These are phyloP conservation scores for Pasiphila rectangulata DNA, from an alignment of 2,888 invertebrate genomes.

Conservation along the genomic window DNA sequence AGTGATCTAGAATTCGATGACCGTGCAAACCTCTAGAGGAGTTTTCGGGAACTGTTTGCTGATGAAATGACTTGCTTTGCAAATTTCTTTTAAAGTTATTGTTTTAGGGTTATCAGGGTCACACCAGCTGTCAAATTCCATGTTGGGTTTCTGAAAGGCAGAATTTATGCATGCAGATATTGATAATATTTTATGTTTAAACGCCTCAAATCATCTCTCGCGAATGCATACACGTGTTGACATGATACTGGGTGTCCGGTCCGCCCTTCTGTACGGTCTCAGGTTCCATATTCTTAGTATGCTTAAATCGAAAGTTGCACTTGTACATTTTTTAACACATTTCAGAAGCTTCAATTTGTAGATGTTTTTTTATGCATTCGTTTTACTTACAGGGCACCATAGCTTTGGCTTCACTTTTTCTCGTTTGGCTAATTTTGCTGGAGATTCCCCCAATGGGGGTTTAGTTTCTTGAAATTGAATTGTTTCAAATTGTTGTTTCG, in stretches of 20 bases:
- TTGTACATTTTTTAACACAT: no score
- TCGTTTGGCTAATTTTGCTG: constrained; percentile 47
- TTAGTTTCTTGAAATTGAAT: constrained; percentile 16
- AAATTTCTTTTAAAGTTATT: constrained; percentile 78
- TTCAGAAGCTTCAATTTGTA: no score
- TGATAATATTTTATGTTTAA: no score
- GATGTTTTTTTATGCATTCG: no score
- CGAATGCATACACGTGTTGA: no score
- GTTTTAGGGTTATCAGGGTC: constrained; percentile 53
- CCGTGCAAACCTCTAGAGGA: constrained; percentile 30
- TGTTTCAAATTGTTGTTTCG: constrained; percentile 10
- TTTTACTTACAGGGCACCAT: constrained; percentile 46
- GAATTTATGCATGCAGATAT: no score
- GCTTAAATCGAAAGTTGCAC: no score
- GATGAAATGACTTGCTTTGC: constrained; percentile 80
- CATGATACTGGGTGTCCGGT: no score
- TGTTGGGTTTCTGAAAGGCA: constrained; percentile 40
- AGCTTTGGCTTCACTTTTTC: constrained; percentile 29
- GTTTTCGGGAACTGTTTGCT: constrained; percentile 73
- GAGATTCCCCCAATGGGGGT: constrained; percentile 44
- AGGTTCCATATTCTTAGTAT: no score
- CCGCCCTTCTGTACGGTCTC: no score
- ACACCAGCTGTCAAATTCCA: constrained; percentile 47
- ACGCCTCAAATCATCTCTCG: no score
- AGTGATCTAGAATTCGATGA: background rate